Conservation (phyloP, 2,888 invertebrate species). For the Eupeodes latifasciatus region DNA sequence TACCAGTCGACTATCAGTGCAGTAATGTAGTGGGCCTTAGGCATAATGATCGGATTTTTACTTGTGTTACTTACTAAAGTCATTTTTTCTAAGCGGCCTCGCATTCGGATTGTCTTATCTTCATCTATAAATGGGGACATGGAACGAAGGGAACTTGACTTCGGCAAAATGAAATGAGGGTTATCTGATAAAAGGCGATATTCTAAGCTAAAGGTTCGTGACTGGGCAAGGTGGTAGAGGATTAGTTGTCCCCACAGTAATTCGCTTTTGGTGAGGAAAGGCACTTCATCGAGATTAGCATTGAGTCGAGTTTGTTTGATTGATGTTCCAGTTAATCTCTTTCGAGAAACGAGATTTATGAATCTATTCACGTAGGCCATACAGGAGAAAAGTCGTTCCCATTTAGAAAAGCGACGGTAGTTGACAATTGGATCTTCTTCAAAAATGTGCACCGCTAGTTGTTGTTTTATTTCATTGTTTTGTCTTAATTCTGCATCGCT, state of each 20-base stretch:
- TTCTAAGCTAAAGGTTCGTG: constrained; percentile 35
- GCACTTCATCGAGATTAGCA: background rate
- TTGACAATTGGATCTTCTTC: constrained; percentile 13
- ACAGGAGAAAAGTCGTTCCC: constrained; percentile 31
- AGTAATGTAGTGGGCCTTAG: constrained; percentile 56
- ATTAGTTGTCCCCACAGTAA: constrained; percentile 27
- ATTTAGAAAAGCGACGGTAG: constrained; percentile 31
- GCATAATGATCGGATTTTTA: constrained; percentile 64
- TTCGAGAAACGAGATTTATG: constrained; percentile 10
- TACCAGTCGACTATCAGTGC: constrained; percentile 58
- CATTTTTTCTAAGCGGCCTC: constrained; percentile 61
- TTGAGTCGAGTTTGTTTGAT: constrained; percentile 18
- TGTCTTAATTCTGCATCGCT: background rate
- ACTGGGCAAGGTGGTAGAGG: constrained; percentile 48
- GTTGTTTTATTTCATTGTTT: constrained; percentile 1
- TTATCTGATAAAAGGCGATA: constrained; percentile 30
- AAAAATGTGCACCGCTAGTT: background rate
- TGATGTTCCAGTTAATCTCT: constrained; percentile 26
- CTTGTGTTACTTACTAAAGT: constrained; percentile 38
- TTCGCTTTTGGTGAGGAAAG: constrained; percentile 24
- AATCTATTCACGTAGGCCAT: constrained; percentile 35
- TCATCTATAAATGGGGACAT: constrained; percentile 68
- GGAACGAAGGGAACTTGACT: constrained; percentile 34
- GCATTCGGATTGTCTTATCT: constrained; percentile 56
- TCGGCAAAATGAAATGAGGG: constrained; percentile 23